Conservation (phyloP, 92 coral and sea anemone species). For the Muricea muricata region DNA sequence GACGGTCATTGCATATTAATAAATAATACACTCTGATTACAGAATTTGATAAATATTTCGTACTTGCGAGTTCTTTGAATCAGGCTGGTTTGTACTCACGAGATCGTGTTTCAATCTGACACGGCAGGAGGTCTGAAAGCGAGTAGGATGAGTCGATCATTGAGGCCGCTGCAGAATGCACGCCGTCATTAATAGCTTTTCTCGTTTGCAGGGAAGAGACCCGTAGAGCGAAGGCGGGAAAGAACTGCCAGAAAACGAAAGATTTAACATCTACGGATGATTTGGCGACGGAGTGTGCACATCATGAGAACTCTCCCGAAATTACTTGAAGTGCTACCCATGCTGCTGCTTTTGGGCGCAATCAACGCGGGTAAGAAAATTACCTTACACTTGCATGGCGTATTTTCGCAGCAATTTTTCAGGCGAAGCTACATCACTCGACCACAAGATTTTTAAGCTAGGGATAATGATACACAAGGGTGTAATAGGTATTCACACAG, state of each 20-base stretch:
- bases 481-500: too few species aligned
- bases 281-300: too few species aligned
- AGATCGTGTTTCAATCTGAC: not conserved
- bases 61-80: not conserved
- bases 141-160: not conserved
- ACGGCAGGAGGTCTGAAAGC: not conserved
- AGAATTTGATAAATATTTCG: not conserved
- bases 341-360: not conserved
- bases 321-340: not conserved
- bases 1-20: not conserved
- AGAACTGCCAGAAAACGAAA: not conserved
- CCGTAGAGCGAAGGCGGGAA: not conserved
- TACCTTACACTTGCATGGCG: too few species aligned
- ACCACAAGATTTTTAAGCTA: too few species aligned
- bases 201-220: not conserved
- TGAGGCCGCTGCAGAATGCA: not conserved
- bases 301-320: not conserved
- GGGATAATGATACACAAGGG: too few species aligned
- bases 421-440: too few species aligned
- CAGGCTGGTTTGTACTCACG: not conserved
- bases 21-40: not conserved
- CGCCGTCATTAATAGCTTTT: not conserved
- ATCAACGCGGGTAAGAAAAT: not conserved
- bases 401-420: too few species aligned
- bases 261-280: too few species aligned